phyloP scores from a whole-genome alignment of 2,797 vertebrate species.

The Cephalopachus bancanus region DNA sequence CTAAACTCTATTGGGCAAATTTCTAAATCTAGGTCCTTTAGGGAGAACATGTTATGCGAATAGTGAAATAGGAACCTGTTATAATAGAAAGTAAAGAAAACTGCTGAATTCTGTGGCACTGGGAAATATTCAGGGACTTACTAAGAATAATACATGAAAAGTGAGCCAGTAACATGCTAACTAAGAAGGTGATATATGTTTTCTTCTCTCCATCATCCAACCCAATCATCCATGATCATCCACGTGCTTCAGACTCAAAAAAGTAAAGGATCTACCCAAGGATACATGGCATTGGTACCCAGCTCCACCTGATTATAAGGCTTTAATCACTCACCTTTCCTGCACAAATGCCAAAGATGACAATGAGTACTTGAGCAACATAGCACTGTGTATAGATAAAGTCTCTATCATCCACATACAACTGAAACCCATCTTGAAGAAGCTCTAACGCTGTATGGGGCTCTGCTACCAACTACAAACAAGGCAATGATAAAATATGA shows the following conservation, averaged over 20 bases:
- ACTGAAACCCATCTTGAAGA: neutral
- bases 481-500: conserved; percentile 57
- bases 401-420: neutral
- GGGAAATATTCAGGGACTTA: conserved; percentile 53
- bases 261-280: conserved; percentile 36
- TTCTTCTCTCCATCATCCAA: conserved; percentile 48
- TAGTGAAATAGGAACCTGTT: conserved; percentile 42
- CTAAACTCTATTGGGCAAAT: neutral
- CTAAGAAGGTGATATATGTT: conserved; percentile 13
- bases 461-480: neutral
- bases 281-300: neutral
- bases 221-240: neutral
- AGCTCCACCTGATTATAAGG: neutral
- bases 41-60: neutral
- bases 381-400: neutral
- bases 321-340: conserved; percentile 14
- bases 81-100: conserved; percentile 49
- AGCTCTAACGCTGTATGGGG: neutral
- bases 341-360: neutral
- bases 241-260: conserved; percentile 4
- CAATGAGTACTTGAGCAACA: neutral
- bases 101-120: neutral
- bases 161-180: neutral
- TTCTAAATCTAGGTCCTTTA: conserved; percentile 46
- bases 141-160: conserved; percentile 33